Evolutionary conservation across 2,113 vertebrate genomes (phyloP), one percentile per base, ranked within the genome.

Genomic region (Carollia perspicillata): DNA sequence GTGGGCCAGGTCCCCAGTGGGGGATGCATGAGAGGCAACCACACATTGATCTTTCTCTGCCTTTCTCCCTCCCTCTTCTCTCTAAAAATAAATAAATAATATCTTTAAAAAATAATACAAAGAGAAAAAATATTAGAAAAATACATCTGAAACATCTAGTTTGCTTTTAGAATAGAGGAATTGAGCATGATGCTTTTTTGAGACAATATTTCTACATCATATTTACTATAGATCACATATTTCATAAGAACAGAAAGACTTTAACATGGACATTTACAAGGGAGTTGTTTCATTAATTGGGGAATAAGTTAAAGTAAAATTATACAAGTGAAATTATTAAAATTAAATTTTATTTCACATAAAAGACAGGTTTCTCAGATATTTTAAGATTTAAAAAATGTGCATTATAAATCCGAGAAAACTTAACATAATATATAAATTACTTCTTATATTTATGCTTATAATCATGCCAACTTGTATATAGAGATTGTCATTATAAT

Each of bases 231-330:
- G 3, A 2, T 55, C 6, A 42, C 11, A 47, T 3, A 37, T 3
- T 60, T 1, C 23, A 13, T 4, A 83, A n/a, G 30, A 87, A 30
- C 30, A 65, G 28, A 69, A 33, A 53, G 13, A 26, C 0, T 44
- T 14, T 40, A 35, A 1, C 3, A 22, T 53, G 12, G 0, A 16
- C 2, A n/a, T 28, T 53, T 44, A 42, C 7, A 11, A 4, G 9
- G 3, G 0, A 58, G 12, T 30, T 6, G 35, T 33, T 51, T 49
- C 4, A 79, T 22, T 71, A 84, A 28, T 10, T 49, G 30, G 1
- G 0, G 2, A 40, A 33, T 23, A 68, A 26, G 1, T 55, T 68
- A 63, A 77, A 30, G 53, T 49, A 63, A 84, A 75, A n/a, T 75
- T 81, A 66, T 83, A 58, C 17, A 33, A 17, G 13, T 66, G 14